Evolutionary conservation across 1,140 invertebrate genomes (phyloP), one percentile per base, ranked within the genome.

Genomic region (Hormaphis cornu): DNA sequence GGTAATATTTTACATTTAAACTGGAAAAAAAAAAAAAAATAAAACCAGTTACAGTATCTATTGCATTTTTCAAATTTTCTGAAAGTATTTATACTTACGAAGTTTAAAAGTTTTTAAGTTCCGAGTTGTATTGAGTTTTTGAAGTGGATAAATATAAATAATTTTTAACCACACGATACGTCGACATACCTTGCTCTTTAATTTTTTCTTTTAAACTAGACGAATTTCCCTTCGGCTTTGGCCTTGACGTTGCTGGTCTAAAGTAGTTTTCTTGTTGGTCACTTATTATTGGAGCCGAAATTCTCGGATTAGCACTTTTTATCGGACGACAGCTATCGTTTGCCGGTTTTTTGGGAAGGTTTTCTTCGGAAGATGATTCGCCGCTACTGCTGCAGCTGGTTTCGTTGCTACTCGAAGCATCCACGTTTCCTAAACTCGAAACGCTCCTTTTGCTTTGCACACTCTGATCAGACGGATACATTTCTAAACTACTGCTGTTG

Each of bases 221-320:
- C 12, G 8, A 9, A 33, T 28, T 46, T 10, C 59, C 28, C 16
- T 46, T 44, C 33, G 40, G 59, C 48, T 63, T 63, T 33, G 59
- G 26, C n/a, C 42, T 44, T 0, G 59, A 63, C 24, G 59, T 63
- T 10, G 59, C 28, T 33, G 59, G 59, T 22, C 59, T 48, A 48
- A 63, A 63, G 33, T 22, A 30, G 16, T 50, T 63, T 20, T 63
- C 59, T 22, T 48, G 59, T 24, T 63, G 40, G 33, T 48, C 42
- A 16, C 44, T 46, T 33, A 63, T 63, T 20, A 63, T 63, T 7
- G 59, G 59, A 28, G 59, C 59, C n/a, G 59, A 30, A 26, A 48
- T 48, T 48, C 59, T 48, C 12, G 59, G 59, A 30, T 46, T 63
- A 18, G 59, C 59, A 33, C 59, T 63, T 63, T 63, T 46, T 63